These are phyloP conservation scores for Burhinus bistriatus DNA, from an alignment of 2,113 vertebrate species.

Conservation along the genomic window DNA sequence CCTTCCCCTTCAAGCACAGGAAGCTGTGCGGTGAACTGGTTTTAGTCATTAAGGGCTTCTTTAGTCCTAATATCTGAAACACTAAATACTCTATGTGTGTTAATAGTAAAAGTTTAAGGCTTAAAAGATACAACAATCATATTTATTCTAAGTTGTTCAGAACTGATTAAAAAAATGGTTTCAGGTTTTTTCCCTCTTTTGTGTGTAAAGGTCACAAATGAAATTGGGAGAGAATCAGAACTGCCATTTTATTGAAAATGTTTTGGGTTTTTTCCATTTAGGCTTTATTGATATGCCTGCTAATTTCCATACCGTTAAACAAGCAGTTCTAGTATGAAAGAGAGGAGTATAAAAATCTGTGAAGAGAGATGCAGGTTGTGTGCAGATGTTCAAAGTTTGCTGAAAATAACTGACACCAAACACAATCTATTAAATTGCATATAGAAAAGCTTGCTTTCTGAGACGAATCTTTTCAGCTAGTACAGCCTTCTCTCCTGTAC, in stretches of 20 bases:
- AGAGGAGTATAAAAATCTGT: neutral
- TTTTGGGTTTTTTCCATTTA: neutral
- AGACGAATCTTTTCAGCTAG: neutral
- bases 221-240: neutral
- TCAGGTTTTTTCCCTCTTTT: rapidly evolving
- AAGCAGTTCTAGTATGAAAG: neutral
- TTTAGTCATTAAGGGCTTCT: neutral
- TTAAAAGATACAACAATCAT: neutral
- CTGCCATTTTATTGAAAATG: neutral
- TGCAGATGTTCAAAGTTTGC: neutral
- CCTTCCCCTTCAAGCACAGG: neutral
- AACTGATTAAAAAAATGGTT: neutral
- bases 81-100: neutral
- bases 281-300: neutral
- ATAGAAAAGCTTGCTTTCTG: neutral
- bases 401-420: neutral
- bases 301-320: neutral
- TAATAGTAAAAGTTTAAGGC: neutral
- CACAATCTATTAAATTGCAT: neutral
- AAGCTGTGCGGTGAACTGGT: neutral
- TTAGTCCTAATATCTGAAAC: neutral
- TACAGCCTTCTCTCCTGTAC: neutral
- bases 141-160: neutral
- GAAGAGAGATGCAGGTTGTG: neutral
- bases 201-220: neutral